Evolutionary conservation across 2,888 invertebrate species (phyloP), one percentile per base, ranked within the genome.

Genomic region (Caenorhabditis sp.): DNA sequence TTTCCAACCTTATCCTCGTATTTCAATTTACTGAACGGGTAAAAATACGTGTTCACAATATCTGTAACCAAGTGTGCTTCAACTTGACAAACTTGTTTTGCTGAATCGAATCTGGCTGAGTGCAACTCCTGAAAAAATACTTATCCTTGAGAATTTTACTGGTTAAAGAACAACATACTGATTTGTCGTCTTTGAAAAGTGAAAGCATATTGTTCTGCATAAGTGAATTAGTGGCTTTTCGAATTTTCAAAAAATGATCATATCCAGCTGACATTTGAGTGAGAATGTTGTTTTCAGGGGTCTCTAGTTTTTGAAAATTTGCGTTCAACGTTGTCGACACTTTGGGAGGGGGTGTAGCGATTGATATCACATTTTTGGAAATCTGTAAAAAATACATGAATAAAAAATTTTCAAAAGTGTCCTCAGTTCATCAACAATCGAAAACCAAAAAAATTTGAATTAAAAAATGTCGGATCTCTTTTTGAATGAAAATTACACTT

Each of bases 1-100:
- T n/a, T n/a, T n/a, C n/a, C n/a, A n/a, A 78, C 81, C 73, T 83
- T 85, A 49, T 85, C 85, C 56, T 75, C 73, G 43, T 68, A 75
- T n/a, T 73, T 65, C 12, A 85, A 63, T n/a, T 69, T 63, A 26
- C 63, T 67, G 65, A 85, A 85, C 4, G 85, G 85, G 27, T 63
- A 60, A 58, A 84, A 85, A 76, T 84, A 85, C 17, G 81, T 81
- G 63, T 84, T 83, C 27, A 85, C 83, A 25, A 83, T 83, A 64
- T 85, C 84, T 62, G 82, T 83, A 8, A 84, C 77, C 20, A 85
- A 66, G 64, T 82, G 82, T 1, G 83, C 81, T 68, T 85, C 85
- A 62, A 83, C 80, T 73, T 84, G 81, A 63, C 85, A 83, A 10
- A 84, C 80, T 70, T 84, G 79, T 65, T 84, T 84, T 20, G 77